Percentiles rank a stretch among this genome's conserved stretches.
phyloP scores from a whole-genome alignment of 2,888 invertebrate species.

The Andrena marginata region DNA sequence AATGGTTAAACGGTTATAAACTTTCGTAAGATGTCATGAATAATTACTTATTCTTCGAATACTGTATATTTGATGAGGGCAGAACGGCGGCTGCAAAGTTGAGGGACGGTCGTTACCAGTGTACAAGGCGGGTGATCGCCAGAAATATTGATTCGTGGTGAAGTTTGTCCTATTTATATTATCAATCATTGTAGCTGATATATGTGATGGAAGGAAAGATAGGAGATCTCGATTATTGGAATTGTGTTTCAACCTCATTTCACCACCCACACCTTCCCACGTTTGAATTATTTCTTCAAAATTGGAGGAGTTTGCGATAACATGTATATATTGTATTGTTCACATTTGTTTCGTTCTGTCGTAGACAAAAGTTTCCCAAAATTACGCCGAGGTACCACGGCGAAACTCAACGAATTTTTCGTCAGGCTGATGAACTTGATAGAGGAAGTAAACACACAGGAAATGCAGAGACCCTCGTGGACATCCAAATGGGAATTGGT shows the following conservation, averaged over 20 bases:
- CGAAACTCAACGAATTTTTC: constrained; percentile 80
- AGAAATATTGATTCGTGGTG: constrained; percentile 64
- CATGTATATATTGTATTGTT: not conserved
- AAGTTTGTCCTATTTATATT: constrained; percentile 60
- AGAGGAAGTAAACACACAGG: constrained; percentile 81
- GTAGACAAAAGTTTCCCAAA: constrained; percentile 79
- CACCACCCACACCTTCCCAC: not conserved
- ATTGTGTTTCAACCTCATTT: not conserved
- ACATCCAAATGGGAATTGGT: constrained; percentile 76
- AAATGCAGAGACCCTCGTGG: constrained; percentile 74
- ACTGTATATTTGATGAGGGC: constrained; percentile 38
- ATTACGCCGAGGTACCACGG: constrained; percentile 79
- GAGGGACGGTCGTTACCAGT: not conserved
- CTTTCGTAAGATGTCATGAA: not conserved
- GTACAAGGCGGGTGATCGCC: constrained; percentile 22
- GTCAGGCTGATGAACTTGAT: constrained; percentile 78
- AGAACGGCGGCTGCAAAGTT: constrained; percentile 8
- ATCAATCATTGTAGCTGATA: constrained; percentile 15
- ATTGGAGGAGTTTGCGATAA: not conserved
- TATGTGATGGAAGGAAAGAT: not conserved
- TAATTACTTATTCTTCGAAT: constrained; percentile 8
- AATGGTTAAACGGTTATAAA: not conserved
- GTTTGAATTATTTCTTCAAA: not conserved
- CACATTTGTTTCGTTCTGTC: constrained; percentile 1
- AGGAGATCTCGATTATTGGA: not conserved